Base-by-base conservation (phyloP, 2,888 invertebrate genomes). In the Diarsia brunnea region DNA sequence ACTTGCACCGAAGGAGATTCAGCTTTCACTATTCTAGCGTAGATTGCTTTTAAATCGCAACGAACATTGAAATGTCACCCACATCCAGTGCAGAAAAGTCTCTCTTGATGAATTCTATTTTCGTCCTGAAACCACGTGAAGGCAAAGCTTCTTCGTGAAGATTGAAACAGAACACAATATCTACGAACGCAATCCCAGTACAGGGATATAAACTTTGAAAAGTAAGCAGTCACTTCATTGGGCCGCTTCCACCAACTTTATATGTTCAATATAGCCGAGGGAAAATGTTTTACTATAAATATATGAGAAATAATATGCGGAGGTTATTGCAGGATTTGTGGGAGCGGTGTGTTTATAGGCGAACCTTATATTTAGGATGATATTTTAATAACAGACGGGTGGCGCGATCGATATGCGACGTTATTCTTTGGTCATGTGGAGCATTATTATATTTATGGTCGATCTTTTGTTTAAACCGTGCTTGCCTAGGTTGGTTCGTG, bases 211-310 rank as follows among this genome's bases (percentile, higher is more conserved):
- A 79, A 84, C 65, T 78, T 83, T 84, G 77, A 69, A 84, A 84
- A 85, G 87, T 74, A 82, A 74, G 69, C 63, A 87, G 80, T 72
- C 69, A 69, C 66, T 75, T 68, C 73, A 79, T 85, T 75, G 63
- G 64, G 53, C 38, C 19, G 45, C 71, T 38, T 38, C 72, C 55
- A 68, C 73, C 27, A 74, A 81, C 71, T 87, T 86, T 89, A 89
- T 85, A 78, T 43, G 78, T 83, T 85, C 84, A 88, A 89, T 88
- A 88, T 79, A 80, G 67, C 69, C 38, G 24, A 69, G 65, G 61
- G 67, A 82, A 78, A 76, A 78, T 73, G 49, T 69, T 61, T 69
- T 47, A 69, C 68, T 53, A 77, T 75, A 78, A 78, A 78, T 78
- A 78, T 84, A 77, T 63, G 38, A 81, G 75, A 65, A 73, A 74